Evolutionary conservation across 1,140 invertebrate genomes (phyloP).

Genomic region (Brachionus rotundiformis): DNA sequence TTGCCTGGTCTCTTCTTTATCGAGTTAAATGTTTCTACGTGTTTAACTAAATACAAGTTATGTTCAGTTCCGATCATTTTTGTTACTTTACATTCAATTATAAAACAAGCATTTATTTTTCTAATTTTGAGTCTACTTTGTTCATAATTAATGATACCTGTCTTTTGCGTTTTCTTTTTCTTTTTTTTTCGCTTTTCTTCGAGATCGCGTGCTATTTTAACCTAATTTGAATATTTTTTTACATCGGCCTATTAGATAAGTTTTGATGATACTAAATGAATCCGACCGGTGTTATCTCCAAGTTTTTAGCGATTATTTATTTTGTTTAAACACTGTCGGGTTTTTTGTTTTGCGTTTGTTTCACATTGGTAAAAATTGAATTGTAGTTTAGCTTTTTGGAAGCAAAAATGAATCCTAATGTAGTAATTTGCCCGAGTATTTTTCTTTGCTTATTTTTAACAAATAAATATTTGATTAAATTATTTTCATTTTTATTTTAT

Average conservation of each 20-base stretch:
- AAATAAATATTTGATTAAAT: neutral
- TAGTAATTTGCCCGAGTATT: neutral
- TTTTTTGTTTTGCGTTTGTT: neutral
- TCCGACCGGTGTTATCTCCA: constrained; percentile 3
- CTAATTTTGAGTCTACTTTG: neutral
- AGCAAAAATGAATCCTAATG: neutral
- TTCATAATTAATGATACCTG: neutral
- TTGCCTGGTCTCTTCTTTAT: neutral
- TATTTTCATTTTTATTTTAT: neutral
- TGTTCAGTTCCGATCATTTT: constrained; percentile 8
- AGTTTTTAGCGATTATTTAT: neutral
- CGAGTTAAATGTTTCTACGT: neutral
- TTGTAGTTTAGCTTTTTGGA: neutral
- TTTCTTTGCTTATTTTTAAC: neutral
- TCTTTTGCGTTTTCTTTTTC: neutral
- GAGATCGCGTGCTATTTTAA: neutral
- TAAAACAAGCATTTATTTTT: constrained; percentile 46
- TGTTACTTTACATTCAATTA: neutral
- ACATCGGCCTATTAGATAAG: constrained; percentile 35
- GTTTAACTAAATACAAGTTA: neutral
- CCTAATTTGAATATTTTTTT: neutral
- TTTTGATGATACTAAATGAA: neutral
- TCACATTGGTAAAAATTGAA: neutral
- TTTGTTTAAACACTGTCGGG: neutral
- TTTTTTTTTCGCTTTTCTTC: neutral